Conservation (phyloP, 2,888 invertebrate species). For the Griposia aprilina region DNA sequence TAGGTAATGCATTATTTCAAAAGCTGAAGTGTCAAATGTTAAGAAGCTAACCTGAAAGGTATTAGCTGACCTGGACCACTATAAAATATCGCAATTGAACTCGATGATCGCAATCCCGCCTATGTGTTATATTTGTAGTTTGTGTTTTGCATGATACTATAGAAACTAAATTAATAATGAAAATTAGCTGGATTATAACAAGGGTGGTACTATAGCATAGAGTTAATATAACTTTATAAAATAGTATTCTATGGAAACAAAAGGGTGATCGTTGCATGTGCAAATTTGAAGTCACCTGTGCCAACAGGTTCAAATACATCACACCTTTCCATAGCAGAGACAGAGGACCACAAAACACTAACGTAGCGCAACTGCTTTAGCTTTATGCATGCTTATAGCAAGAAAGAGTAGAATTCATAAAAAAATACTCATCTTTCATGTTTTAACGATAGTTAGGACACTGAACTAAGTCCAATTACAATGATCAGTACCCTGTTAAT, state of each 20-base stretch:
- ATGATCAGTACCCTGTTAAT: slow-evolving; percentile 31
- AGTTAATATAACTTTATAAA: slow-evolving; percentile 27
- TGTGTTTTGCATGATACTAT: slow-evolving; percentile 83
- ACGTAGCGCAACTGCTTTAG: slow-evolving; percentile 74
- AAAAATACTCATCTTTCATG: slow-evolving; percentile 49
- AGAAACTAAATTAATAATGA: slow-evolving; percentile 55
- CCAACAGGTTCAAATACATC: slow-evolving; percentile 21
- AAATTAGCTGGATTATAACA: slow-evolving; percentile 16
- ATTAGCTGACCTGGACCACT: slow-evolving; percentile 47
- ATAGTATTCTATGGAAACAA: slow-evolving; percentile 19
- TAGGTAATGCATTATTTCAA: slow-evolving; percentile 60
- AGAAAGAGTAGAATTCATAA: slow-evolving; percentile 58
- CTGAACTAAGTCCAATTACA: slow-evolving; percentile 28
- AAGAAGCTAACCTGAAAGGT: slow-evolving; percentile 58
- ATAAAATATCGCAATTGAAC: slow-evolving; percentile 71
- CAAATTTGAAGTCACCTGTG: slow-evolving; percentile 32
- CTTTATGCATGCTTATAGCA: slow-evolving; percentile 77
- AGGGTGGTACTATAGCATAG: slow-evolving; percentile 25
- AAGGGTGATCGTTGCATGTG: slow-evolving; percentile 55
- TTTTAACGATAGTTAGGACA: slow-evolving; percentile 30
- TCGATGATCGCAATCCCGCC: slow-evolving; percentile 90
- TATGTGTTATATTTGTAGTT: slow-evolving; percentile 79
- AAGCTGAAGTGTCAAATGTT: slow-evolving; percentile 50
- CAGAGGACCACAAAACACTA: slow-evolving; percentile 54
- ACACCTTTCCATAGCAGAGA: slow-evolving; percentile 35